Evolutionary conservation across 1,140 invertebrate species (phyloP).

Genomic region (Chymomyza costata): DNA sequence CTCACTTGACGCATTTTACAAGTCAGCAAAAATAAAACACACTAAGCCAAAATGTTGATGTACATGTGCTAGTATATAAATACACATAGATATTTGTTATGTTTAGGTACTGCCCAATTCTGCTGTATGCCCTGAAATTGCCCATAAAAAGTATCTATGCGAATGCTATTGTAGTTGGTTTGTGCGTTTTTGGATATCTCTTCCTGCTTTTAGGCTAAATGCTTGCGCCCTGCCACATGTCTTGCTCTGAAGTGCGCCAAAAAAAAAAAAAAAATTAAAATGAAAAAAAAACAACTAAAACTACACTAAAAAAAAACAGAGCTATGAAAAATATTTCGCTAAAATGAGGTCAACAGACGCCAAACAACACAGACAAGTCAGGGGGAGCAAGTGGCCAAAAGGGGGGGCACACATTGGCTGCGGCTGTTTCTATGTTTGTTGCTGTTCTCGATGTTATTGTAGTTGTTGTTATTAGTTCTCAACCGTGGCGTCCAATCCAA

Average conservation of each 20-base stretch:
- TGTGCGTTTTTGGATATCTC: conserved; percentile 15
- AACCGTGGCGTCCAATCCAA: conserved; percentile 16
- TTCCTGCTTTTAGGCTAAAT: neutral
- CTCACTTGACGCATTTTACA: too few species aligned
- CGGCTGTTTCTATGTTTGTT: conserved; percentile 19
- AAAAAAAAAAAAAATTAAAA: conserved; percentile 25
- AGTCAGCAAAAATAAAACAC: too few species aligned
- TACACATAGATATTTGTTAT: too few species aligned
- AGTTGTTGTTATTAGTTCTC: conserved; percentile 28
- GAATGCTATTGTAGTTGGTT: conserved; percentile 2
- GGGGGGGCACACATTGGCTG: conserved; percentile 7
- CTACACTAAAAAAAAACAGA: too few species aligned
- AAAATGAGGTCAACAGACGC: conserved; percentile 72
- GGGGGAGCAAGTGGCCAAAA: neutral
- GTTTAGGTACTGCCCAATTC: too few species aligned
- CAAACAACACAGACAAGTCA: conserved; percentile 42
- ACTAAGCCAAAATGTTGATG: too few species aligned
- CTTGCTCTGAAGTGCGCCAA: conserved; percentile 32
- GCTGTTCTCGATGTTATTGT: conserved; percentile 51
- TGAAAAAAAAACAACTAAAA: conserved; percentile 6
- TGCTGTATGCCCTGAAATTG: too few species aligned
- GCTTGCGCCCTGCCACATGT: neutral
- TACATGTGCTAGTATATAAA: too few species aligned
- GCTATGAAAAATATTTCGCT: conserved; percentile 33
- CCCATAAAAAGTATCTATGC: too few species aligned